Base-by-base conservation (phyloP, 2,888 invertebrate genomes). In the Melanostoma mellinum region DNA sequence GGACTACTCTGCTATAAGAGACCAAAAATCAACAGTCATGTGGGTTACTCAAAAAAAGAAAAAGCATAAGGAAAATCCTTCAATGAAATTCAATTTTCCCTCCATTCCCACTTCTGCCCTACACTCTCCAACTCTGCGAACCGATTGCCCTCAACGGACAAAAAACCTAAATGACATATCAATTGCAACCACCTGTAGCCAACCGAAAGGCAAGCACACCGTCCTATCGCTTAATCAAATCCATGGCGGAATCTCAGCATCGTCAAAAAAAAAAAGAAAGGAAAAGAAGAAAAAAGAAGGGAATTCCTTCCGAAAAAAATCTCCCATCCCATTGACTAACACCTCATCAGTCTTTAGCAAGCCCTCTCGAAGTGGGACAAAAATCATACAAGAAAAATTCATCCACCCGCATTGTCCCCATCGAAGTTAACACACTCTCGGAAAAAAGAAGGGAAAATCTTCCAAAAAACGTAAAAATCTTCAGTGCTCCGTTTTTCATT, bases 161-260 rank as follows among this genome's bases (percentile, higher is more conserved):
- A 82, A 82, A 82, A 74, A 68, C 78, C 84, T 84, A 84, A 84
- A 84, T 79, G 79, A 79, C 84, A 84, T 84, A 84, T 84, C 84
- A 84, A 84, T 84, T 84, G 84, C 84, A 84, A 60, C 74, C 68
- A 84, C 79, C 78, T 84, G 84, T 84, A 69, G 75, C 69, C 52
- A 56, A 52, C 56, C 77, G 35, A 63, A 65, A 20, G 20, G 73
- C 77, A 73, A 80, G 80, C 75, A 75, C 71, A 71, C 36, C 82
- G 68, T 74, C 82, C 77, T 74, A 82, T 82, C 82, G 82, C 73
- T 82, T 82, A 82, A 82, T 82, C 82, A 82, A 82, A 82, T 82
- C 82, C 82, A 82, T 73, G 82, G 69, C 82, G 82, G 82, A 82
- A 82, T 82, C 82, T 82, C 82, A 73, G 77, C 63, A 73, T 58